phyloP scores from a whole-genome alignment of 2,797 vertebrate species.

The Synaphobranchus kaupii region DNA sequence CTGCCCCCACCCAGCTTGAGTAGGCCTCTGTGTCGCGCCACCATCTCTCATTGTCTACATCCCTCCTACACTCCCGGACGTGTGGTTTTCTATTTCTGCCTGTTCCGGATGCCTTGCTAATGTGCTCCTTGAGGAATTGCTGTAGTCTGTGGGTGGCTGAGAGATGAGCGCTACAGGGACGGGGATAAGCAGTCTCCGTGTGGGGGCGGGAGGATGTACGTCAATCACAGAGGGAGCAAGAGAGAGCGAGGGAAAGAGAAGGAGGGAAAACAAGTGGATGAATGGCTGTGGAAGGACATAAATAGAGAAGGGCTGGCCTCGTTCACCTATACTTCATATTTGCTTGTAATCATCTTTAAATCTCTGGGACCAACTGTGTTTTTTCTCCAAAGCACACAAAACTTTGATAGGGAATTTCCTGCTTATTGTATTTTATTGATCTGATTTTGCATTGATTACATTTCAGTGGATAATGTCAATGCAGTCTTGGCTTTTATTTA shows the following conservation, averaged over 20 bases:
- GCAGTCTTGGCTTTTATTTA: background rate
- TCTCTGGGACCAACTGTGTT: background rate
- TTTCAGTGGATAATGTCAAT: background rate
- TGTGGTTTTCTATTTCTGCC: slow-evolving; percentile 44
- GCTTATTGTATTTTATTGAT: background rate
- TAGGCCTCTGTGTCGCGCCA: slow-evolving; percentile 30
- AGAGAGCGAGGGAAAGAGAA: slow-evolving; percentile 7
- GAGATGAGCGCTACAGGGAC: slow-evolving; percentile 36
- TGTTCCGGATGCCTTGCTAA: slow-evolving; percentile 41
- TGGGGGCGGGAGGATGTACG: slow-evolving; percentile 34
- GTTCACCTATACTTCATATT: background rate
- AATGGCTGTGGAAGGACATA: slow-evolving; percentile 6
- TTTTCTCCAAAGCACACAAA: background rate
- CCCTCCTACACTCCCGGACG: slow-evolving; percentile 37
- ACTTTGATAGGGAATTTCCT: background rate
- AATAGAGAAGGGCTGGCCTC: slow-evolving; percentile 21
- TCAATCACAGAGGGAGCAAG: slow-evolving; percentile 31
- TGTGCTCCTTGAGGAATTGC: slow-evolving; percentile 44
- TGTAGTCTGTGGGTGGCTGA: slow-evolving; percentile 35
- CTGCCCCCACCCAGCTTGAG: slow-evolving; percentile 13
- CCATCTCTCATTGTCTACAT: slow-evolving; percentile 36
- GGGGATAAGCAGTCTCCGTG: slow-evolving; percentile 33
- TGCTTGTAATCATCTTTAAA: slow-evolving; percentile 8
- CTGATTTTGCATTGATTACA: background rate
- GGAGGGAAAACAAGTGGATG: slow-evolving; percentile 12